Percentiles rank a stretch among this genome's conserved stretches.
Conservation (phyloP, 2,888 invertebrate species). For the Protophormia terraenovae region DNA sequence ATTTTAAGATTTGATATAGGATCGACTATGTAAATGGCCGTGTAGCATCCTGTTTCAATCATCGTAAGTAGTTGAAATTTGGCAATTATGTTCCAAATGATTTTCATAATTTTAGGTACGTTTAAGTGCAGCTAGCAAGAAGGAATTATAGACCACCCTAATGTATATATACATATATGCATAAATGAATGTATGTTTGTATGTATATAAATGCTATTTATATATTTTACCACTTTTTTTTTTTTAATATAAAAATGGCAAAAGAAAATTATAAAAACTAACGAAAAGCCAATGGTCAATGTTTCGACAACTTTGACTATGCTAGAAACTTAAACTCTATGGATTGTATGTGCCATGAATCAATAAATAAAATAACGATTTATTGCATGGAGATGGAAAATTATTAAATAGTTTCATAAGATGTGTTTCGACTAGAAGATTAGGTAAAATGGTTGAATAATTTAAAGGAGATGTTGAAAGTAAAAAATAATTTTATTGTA, state of each 20-base stretch:
- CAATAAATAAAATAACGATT: slow-evolving; percentile 39
- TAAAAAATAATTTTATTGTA: too few relatives aligned
- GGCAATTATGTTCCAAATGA: too few relatives aligned
- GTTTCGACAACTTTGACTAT: slow-evolving; percentile 1
- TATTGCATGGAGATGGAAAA: slow-evolving; percentile 4
- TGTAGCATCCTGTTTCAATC: too few relatives aligned
- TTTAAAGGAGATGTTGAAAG: background rate
- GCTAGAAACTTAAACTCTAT: background rate
- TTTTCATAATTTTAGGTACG: too few relatives aligned
- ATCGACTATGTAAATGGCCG: too few relatives aligned
- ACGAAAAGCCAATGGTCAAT: slow-evolving; percentile 47
- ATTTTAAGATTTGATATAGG: too few relatives aligned
- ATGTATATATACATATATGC: background rate
- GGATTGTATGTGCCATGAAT: slow-evolving; percentile 36
- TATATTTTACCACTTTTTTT: background rate
- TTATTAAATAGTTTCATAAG: background rate
- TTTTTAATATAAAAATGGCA: slow-evolving; percentile 1
- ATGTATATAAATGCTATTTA: background rate
- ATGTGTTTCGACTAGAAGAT: background rate
- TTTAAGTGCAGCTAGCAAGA: too few relatives aligned
- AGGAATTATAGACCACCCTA: background rate
- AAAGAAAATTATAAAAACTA: background rate
- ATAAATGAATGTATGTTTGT: background rate
- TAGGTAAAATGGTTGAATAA: background rate
- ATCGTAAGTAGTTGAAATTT: too few relatives aligned